Percentiles rank a stretch among this genome's conserved stretches.
Evolutionary conservation across 2,888 invertebrate species (phyloP).

Genomic region (Poecilus cupreus): DNA sequence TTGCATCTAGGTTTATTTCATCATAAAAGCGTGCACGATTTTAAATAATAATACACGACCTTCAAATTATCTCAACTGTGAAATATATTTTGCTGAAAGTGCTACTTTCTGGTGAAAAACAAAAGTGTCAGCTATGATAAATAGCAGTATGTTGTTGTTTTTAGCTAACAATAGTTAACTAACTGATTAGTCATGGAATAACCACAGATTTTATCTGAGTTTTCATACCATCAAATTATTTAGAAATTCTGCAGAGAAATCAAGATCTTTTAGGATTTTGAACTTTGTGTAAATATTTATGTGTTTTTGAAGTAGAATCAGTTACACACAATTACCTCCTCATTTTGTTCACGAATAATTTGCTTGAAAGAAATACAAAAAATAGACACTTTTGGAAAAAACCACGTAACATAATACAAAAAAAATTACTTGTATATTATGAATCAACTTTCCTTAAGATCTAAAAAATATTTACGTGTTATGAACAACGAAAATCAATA

Average conservation of each 20-base stretch:
- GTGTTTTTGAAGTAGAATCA: neutral
- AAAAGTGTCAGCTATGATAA: slow-evolving; percentile 13
- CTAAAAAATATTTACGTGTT: too few species aligned
- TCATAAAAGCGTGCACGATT: neutral
- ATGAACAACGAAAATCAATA: too few species aligned
- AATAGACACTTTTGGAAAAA: too few species aligned
- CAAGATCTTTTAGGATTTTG: slow-evolving; percentile 8
- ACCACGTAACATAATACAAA: too few species aligned
- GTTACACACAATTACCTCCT: neutral
- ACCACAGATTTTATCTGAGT: slow-evolving; percentile 14
- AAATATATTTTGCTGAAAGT: neutral
- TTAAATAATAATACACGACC: slow-evolving; percentile 9
- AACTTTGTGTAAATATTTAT: neutral
- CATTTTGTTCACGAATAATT: too few species aligned
- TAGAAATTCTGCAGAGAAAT: neutral
- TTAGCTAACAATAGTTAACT: slow-evolving; percentile 16
- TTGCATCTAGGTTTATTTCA: neutral
- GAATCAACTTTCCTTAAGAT: too few species aligned
- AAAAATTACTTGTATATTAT: too few species aligned
- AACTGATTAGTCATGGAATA: slow-evolving; percentile 5
- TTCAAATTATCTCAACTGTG: slow-evolving; percentile 13
- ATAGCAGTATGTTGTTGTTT: slow-evolving; percentile 9
- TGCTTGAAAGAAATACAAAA: too few species aligned
- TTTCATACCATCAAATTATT: neutral
- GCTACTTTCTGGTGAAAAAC: neutral